phyloP scores from a whole-genome alignment of 2,797 vertebrate species.

The Enteromius thamalakanensis region DNA sequence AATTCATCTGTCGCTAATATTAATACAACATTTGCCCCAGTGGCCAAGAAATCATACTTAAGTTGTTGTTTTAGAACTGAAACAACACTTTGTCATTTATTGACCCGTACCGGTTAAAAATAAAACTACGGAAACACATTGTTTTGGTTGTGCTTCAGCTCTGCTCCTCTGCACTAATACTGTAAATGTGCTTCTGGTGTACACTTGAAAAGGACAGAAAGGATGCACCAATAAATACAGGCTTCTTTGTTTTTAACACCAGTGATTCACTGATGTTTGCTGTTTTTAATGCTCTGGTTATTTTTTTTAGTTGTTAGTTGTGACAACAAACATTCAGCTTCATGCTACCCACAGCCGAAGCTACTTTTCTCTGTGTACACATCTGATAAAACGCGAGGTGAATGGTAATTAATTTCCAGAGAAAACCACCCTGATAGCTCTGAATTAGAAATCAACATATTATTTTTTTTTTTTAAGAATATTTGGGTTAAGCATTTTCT shows the following conservation, averaged over 20 bases:
- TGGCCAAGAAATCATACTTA: not conserved
- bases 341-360: not conserved
- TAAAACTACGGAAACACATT: not conserved
- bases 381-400: not conserved
- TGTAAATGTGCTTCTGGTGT: not conserved
- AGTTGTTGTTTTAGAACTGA: not conserved
- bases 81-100: not conserved
- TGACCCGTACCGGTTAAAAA: not conserved
- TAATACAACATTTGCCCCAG: not conserved
- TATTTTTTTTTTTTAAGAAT: not conserved
- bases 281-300: not conserved
- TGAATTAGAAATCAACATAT: not conserved
- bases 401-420: not conserved
- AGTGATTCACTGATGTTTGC: not conserved
- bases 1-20: not conserved
- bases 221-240: not conserved
- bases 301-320: not conserved
- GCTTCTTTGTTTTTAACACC: not conserved
- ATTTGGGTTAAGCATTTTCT: not conserved
- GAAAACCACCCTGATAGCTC: not conserved
- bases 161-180: too few relatives aligned
- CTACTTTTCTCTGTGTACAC: not conserved
- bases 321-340: not conserved
- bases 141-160: conserved; percentile 2
- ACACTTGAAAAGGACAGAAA: not conserved